Percentiles rank a stretch among this genome's conserved stretches.
These are phyloP conservation scores for Zophobas atratus DNA, from an alignment of 1,140 invertebrate genomes.

Conservation along the genomic window DNA sequence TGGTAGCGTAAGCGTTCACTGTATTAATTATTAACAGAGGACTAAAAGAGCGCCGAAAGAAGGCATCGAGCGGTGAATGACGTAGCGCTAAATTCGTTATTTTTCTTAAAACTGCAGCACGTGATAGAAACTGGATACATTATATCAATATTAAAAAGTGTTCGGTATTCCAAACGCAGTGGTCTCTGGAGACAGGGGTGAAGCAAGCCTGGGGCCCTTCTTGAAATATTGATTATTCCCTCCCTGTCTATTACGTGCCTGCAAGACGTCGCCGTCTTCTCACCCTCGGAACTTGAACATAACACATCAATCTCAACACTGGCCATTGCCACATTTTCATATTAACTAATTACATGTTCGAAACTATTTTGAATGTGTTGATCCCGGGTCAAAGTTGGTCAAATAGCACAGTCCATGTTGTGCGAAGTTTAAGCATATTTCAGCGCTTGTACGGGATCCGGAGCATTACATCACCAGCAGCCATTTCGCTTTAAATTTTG, in stretches of 20 bases:
- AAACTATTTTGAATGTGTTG: conserved; percentile 38
- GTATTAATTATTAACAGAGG: conserved; percentile 8
- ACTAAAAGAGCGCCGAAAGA: too few species aligned
- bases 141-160: conserved; percentile 54
- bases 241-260: conserved; percentile 47
- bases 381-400: conserved; percentile 26
- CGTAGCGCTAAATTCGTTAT: conserved; percentile 20
- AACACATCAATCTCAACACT: conserved; percentile 14
- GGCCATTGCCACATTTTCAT: conserved; percentile 30
- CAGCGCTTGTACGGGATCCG: conserved; percentile 1
- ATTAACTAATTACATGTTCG: conserved; percentile 35
- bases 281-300: not conserved
- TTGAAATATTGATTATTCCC: conserved; percentile 53
- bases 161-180: conserved; percentile 53
- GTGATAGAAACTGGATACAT: conserved; percentile 27
- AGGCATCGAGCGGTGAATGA: not conserved
- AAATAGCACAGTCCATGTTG: conserved; percentile 19
- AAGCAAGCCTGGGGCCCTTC: conserved; percentile 47
- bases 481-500: not conserved
- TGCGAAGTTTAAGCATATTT: conserved; percentile 31
- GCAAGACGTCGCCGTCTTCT: conserved; percentile 22
- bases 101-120: conserved; percentile 30
- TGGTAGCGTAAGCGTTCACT: conserved; percentile 7
- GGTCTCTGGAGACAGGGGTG: conserved; percentile 49
- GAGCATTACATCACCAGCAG: conserved; percentile 15